These are phyloP conservation scores for Glossophaga mutica DNA, from an alignment of 2,797 vertebrate genomes.

Conservation along the genomic window DNA sequence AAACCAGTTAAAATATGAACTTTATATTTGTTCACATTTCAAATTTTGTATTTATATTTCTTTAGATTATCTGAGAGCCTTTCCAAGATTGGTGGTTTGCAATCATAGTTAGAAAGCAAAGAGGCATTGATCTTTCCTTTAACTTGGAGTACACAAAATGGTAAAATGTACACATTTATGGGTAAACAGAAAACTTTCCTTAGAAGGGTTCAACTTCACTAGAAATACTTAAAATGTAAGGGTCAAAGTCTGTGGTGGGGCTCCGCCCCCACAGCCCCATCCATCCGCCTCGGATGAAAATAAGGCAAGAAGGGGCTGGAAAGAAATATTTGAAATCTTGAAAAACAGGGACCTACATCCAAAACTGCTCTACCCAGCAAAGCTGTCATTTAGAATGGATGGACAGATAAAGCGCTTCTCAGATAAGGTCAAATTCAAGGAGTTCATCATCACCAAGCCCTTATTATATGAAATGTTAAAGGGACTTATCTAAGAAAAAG, in stretches of 20 bases:
- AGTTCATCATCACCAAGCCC: too few species aligned
- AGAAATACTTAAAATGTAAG: neutral
- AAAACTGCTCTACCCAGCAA: too few species aligned
- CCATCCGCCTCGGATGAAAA: too few species aligned
- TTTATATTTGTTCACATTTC: neutral
- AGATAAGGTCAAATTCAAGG: too few species aligned
- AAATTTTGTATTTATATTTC: neutral
- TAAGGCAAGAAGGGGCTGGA: too few species aligned
- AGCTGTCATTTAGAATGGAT: too few species aligned
- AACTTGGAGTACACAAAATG: neutral
- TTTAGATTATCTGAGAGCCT: neutral
- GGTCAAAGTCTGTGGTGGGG: neutral
- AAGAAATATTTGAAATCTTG: too few species aligned
- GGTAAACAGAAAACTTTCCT: neutral
- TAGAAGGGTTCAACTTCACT: neutral
- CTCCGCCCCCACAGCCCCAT: too few species aligned
- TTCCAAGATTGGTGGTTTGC: neutral
- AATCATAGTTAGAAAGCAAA: neutral
- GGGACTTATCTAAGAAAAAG: too few species aligned
- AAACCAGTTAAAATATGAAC: neutral
- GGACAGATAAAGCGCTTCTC: too few species aligned
- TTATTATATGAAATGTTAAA: too few species aligned
- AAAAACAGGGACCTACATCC: too few species aligned
- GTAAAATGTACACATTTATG: neutral
- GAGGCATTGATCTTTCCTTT: neutral